These are phyloP conservation scores for Paguma larvata DNA, from an alignment of 2,797 vertebrate genomes.

Conservation along the genomic window DNA sequence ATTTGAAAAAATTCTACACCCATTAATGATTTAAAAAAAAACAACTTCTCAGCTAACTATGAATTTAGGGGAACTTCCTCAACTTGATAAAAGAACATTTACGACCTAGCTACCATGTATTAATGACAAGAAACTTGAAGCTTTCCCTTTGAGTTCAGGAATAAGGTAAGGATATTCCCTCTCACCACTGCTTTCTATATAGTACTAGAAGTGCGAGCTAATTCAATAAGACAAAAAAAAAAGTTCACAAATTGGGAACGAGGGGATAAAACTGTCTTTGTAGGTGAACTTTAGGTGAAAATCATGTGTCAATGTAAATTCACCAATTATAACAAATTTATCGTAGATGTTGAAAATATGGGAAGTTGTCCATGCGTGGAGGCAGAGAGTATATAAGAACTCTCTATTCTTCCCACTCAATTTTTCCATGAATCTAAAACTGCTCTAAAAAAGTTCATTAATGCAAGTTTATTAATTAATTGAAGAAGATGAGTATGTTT, in stretches of 20 bases:
- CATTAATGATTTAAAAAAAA: not conserved
- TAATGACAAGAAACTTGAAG: not conserved
- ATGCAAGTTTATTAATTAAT: not conserved
- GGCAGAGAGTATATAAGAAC: not conserved
- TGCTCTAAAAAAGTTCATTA: not conserved
- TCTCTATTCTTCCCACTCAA: not conserved
- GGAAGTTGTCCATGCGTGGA: not conserved
- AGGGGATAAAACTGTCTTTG: not conserved
- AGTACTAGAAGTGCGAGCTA: not conserved
- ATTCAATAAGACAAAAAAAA: not conserved
- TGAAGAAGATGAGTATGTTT: not conserved
- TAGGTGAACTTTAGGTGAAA: not conserved
- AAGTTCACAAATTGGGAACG: not conserved
- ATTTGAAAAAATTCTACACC: not conserved
- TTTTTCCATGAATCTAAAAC: conserved; percentile 20
- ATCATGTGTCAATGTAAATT: not conserved
- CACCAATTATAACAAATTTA: not conserved
- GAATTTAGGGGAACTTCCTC: not conserved
- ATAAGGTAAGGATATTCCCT: not conserved
- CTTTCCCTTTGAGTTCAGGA: not conserved
- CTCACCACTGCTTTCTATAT: not conserved
- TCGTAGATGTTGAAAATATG: not conserved
- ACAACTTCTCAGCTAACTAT: not conserved
- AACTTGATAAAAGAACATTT: not conserved
- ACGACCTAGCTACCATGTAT: not conserved